Evolutionary conservation across 2,888 invertebrate species (phyloP).

Genomic region (Rhagonycha fulva): DNA sequence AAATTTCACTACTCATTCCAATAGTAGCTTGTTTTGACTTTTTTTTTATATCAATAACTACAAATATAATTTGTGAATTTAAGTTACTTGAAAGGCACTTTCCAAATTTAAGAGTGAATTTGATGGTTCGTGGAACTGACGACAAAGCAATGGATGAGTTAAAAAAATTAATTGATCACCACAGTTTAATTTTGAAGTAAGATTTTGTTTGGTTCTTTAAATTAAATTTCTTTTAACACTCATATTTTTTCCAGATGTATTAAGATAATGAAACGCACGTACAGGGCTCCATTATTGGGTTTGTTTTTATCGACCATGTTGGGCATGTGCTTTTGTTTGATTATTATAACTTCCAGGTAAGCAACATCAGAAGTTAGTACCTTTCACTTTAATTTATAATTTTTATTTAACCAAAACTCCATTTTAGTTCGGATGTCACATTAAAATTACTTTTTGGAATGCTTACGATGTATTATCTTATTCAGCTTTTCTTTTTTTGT

Average conservation of each 20-base stretch:
- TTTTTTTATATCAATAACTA: background rate
- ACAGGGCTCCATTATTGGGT: background rate
- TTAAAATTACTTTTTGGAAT: background rate
- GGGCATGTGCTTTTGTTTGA: background rate
- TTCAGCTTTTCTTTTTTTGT: background rate
- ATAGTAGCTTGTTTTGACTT: background rate
- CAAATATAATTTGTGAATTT: background rate
- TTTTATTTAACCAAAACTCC: background rate
- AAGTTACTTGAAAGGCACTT: background rate
- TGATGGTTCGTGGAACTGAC: background rate
- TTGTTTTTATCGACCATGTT: background rate
- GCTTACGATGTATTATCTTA: background rate
- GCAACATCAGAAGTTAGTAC: background rate
- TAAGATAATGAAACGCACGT: background rate
- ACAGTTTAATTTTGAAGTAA: background rate
- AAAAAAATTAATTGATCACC: background rate
- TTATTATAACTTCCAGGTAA: background rate
- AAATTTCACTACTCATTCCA: background rate
- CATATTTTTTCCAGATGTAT: background rate
- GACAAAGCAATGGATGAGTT: background rate
- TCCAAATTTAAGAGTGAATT: background rate
- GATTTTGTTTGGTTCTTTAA: background rate
- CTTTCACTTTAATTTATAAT: background rate
- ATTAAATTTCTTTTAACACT: background rate
- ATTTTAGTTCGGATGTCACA: background rate